These are phyloP conservation scores for Unio delphinus DNA, from an alignment of 2,888 invertebrate species.

Conservation along the genomic window DNA sequence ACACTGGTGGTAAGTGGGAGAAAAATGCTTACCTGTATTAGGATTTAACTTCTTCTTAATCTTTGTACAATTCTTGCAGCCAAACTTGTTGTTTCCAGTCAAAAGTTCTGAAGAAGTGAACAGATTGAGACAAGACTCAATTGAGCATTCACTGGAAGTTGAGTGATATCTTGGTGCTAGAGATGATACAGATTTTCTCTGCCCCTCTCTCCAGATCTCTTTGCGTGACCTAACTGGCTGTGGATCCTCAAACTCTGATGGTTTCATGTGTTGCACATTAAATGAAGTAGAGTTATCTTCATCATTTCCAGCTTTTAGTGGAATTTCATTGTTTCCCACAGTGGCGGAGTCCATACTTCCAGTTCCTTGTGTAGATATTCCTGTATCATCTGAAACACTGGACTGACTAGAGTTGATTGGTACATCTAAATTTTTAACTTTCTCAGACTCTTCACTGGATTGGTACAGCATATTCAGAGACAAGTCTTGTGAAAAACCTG, in stretches of 20 bases:
- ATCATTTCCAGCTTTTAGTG: background rate
- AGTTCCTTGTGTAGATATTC: too few relatives aligned
- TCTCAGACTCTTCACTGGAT: too few relatives aligned
- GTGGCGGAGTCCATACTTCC: too few relatives aligned
- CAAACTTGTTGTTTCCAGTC: constrained; percentile 92
- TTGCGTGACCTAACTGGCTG: constrained; percentile 12
- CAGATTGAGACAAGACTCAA: constrained; percentile 91
- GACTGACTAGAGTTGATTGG: too few relatives aligned
- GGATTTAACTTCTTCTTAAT: constrained; percentile 42
- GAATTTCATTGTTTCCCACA: too few relatives aligned
- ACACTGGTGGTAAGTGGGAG: too few relatives aligned
- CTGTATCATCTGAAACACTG: too few relatives aligned
- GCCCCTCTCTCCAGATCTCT: constrained; percentile 34
- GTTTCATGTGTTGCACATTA: background rate
- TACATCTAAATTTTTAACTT: too few relatives aligned
- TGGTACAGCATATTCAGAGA: too few relatives aligned
- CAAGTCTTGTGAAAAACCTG: background rate
- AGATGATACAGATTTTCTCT: constrained; percentile 36
- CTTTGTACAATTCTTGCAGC: constrained; percentile 89
- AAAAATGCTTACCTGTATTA: constrained; percentile 32
- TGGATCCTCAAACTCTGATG: background rate
- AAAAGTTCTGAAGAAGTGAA: constrained; percentile 93
- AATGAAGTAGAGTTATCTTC: constrained; percentile 3
- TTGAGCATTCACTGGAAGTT: constrained; percentile 74
- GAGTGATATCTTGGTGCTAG: constrained; percentile 73